Percentiles rank a stretch among this genome's conserved stretches.
Conservation (phyloP, 2,113 vertebrate species). For the Clupea harengus region DNA sequence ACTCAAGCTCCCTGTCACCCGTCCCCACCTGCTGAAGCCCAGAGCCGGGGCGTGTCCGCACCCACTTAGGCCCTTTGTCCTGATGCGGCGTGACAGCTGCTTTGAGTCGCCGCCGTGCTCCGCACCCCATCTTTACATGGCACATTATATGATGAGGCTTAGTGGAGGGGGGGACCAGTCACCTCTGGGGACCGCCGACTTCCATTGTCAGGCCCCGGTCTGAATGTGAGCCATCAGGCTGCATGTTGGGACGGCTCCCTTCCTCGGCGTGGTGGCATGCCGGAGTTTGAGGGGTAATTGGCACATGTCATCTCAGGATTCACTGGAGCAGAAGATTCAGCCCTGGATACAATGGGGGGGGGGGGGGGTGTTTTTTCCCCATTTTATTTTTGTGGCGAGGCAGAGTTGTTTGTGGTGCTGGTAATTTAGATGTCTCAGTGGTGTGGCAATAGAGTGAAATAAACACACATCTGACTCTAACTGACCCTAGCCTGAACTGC, state of each 20-base stretch:
- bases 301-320: background rate
- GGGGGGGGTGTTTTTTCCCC: background rate
- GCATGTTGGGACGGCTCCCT: background rate
- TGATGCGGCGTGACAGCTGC: conserved; percentile 32
- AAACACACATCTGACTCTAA: background rate
- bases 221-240: background rate
- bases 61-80: conserved; percentile 36
- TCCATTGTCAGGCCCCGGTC: background rate
- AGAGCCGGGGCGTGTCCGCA: conserved; percentile 1
- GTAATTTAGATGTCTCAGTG: background rate
- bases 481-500: background rate
- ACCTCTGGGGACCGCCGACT: background rate
- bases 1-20: conserved; percentile 19
- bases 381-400: background rate
- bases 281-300: background rate
- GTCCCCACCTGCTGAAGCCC: conserved; percentile 12
- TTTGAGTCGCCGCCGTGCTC: background rate
- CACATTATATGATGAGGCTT: conserved; percentile 19
- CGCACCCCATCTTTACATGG: conserved; percentile 1
- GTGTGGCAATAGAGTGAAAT: background rate
- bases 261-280: background rate
- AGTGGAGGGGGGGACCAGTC: background rate
- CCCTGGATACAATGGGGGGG: background rate
- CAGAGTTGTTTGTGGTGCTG: background rate
- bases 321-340: background rate